Evolutionary conservation across 2,113 vertebrate species (phyloP), one percentile per base, ranked within the genome.

Genomic region (Garra rufa): DNA sequence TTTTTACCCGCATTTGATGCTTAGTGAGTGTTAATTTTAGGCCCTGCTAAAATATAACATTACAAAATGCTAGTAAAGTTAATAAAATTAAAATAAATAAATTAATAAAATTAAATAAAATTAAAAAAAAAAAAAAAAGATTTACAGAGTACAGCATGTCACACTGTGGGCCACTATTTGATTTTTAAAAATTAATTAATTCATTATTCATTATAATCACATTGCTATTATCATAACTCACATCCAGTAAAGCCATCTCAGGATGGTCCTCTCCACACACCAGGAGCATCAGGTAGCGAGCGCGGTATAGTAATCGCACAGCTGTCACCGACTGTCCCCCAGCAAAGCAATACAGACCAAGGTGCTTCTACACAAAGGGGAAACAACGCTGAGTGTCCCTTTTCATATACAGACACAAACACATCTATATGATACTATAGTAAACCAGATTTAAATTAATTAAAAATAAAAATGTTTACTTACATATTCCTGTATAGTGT

Each of bases 401-500:
- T 24, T 24, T 26, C 24, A n/a, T 26, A 28, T 48, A 48, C 4
- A 26, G n/a, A 17, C 24, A 74, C 41, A 43, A 48, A 7, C 43
- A 46, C 15, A 74, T 26, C 17, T 5, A 1, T 38, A 67, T 34
- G 28, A 34, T 19, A 38, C 63, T 9, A 67, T 28, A 67, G 63
- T 67, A 34, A 34, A 67, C 8, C 28, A 67, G 30, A 67, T 15
- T 10, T 73, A 13, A 14, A 63, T 1, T 57, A 2, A 76, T 63
- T 38, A 76, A 48, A 50, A 26, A 74, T 61, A 7, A 38, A 13
- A 0, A 11, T 63, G 70, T 87, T 89, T 55, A 86, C 96, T 95
- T 88, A 99, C 97, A 2, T 98, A 98, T 96, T 99, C 97, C 86
- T 97, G 96, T 86, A 98, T 95, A 15, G 97, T 98, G 91, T 97